Base-by-base conservation (phyloP, 2,888 invertebrate species). In the Plusia festucae region DNA sequence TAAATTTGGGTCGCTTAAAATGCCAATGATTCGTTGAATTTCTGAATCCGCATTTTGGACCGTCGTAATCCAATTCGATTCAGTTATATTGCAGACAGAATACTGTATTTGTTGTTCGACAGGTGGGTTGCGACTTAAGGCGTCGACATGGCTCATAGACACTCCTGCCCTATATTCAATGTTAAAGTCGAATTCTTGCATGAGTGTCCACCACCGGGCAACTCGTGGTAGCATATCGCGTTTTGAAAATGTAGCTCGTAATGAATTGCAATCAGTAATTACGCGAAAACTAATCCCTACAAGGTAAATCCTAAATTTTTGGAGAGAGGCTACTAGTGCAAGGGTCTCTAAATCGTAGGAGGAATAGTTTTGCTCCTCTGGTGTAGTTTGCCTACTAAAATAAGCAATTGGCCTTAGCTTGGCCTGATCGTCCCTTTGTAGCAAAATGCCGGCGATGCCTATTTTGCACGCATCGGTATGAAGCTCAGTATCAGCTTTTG, bases 281-380 rank as follows among this genome's bases (percentile, higher is more conserved):
- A 55, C 13, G 5, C 6, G 40, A 32, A 54, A 54, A 2, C 1
- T 18, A 0, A 54, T 34, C 3, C 54, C 54, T 32, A 54, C 4
- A 11, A 54, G 18, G 18, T 54, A 54, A 7, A 27, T n/a, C 0
- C 54, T 4, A 13, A 54, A 34, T 18, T n/a, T 34, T 8, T 53
- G 57, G 15, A 63, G 22, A 11, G 57, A 52, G 8, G 52, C 9
- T 11, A 51, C 44, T 13, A 63, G 53, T 5, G 63, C 53, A 0
- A 63, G 18, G 0, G 57, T 63, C 6, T 63, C 62, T 30, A 64
- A 46, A 11, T 59, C 64, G 8, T 64, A 64, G 0, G 58, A 64
- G 4, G 53, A 46, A n/a, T 53, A 59, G 2, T 58, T 58, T 53
- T 46, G 53, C 30, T 64, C 53, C 18, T 64, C 64, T 0, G 57